Base-by-base conservation (phyloP, 2,113 vertebrate genomes). In the Silurus asotus region DNA sequence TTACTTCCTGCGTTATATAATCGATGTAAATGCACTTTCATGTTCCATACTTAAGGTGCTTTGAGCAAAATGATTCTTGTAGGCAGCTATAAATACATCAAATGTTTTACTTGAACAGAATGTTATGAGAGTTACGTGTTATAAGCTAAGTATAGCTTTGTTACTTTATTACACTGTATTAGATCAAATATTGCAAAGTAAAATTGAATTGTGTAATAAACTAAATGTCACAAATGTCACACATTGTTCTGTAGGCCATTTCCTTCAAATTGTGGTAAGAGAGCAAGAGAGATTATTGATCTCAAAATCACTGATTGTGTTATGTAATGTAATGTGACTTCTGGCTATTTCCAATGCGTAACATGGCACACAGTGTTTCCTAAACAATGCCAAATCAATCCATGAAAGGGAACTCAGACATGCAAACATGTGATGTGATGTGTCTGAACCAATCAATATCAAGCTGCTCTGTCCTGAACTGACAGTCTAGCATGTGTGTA, bases 281-380 rank as follows among this genome's bases (percentile, higher is more conserved):
- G 61, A 65, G 15, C 28, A 28, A 77, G 15, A 56, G 17, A 84
- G n/a, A 74, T 76, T 80, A 90, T 90, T 89, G 90, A 90, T 89
- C 79, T 70, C 2, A 11, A 85, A 84, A 69, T 65, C 67, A 87
- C 87, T 85, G 86, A 91, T 86, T 87, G 65, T 11, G 49, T 89
- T 89, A 88, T 88, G 77, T 86, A 89, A 90, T 53, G 23, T 86
- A 90, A 86, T 85, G 81, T 86, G 82, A 87, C 86, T 89, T 76
- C 45, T 45, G 69, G 87, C 84, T 65, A 76, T 90, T 88, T 89
- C 69, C 87, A 89, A 70, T 87, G 58, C 72, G 75, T 81, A 88
- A 55, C 61, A 65, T 56, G 67, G 37, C 15, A 7, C 51, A 65
- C 49, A 72, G 75, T 59, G 49, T 37, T 82, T 72, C 86, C 25